phyloP scores from a whole-genome alignment of 1,140 invertebrate species.

The Alviniconcha marisindica region DNA sequence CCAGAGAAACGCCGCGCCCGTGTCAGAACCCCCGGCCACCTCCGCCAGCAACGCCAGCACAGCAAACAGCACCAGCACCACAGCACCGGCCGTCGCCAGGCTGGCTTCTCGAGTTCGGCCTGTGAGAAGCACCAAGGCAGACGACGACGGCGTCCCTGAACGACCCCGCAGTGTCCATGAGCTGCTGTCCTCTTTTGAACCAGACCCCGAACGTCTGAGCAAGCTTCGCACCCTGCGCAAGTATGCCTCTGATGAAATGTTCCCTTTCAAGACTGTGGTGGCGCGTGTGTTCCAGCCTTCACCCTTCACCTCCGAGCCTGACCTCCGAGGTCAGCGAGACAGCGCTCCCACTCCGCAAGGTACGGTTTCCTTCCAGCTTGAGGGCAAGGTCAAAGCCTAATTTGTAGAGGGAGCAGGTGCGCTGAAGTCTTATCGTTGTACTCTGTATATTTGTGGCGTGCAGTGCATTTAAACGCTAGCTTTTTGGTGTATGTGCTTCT shows the following conservation, averaged over 20 bases:
- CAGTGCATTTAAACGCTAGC: too few species aligned
- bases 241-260: slow-evolving; percentile 63
- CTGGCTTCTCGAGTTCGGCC: neutral
- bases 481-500: too few species aligned
- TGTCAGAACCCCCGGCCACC: neutral
- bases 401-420: neutral
- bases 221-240: slow-evolving; percentile 56
- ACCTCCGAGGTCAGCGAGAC: slow-evolving; percentile 38
- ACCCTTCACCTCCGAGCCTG: slow-evolving; percentile 62
- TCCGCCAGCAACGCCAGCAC: neutral
- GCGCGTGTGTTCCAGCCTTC: slow-evolving; percentile 56
- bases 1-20: neutral
- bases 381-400: slow-evolving; percentile 36
- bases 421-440: too few species aligned
- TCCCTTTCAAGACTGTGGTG: slow-evolving; percentile 53
- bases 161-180: slow-evolving; percentile 71
- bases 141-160: slow-evolving; percentile 40
- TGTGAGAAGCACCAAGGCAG: neutral
- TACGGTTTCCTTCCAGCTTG: slow-evolving; percentile 39
- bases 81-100: neutral
- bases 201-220: slow-evolving; percentile 47
- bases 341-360: slow-evolving; percentile 32
- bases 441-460: too few species aligned
- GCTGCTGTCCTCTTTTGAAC: slow-evolving; percentile 64
- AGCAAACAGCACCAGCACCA: neutral